These are phyloP conservation scores for Rhinoderma darwinii DNA, from an alignment of 2,113 vertebrate genomes.

Conservation along the genomic window DNA sequence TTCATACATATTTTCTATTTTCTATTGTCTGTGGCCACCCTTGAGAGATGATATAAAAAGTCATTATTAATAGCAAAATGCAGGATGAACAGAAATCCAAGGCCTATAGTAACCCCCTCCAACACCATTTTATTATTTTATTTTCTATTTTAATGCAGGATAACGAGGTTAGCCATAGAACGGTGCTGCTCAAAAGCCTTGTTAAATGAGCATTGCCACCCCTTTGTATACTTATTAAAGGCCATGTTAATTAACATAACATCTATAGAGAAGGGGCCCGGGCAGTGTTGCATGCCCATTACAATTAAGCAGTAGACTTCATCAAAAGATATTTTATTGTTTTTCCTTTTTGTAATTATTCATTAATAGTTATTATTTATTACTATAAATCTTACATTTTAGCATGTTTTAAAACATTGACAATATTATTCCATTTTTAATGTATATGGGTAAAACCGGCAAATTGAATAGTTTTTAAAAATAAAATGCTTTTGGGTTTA, in stretches of 20 bases:
- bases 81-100: neutral
- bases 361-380: constrained; percentile 5
- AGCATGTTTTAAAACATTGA: neutral
- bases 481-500: neutral
- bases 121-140: neutral
- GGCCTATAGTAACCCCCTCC: neutral
- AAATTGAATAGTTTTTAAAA: neutral
- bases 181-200: neutral
- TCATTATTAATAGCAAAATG: too few species aligned
- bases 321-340: neutral
- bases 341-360: constrained; percentile 18
- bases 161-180: neutral
- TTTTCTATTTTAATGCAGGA: neutral
- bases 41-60: neutral
- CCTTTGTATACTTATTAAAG: constrained; percentile 3
- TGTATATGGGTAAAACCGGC: too few species aligned
- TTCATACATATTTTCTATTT: neutral
- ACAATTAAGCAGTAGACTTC: neutral
- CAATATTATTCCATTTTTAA: neutral
- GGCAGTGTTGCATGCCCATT: neutral
- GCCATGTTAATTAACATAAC: constrained; percentile 29
- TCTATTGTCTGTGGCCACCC: neutral
- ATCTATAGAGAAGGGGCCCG: constrained; percentile 31
- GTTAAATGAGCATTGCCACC: neutral
- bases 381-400: neutral